Evolutionary conservation across 2,113 vertebrate genomes (phyloP), one percentile per base, ranked within the genome.

Genomic region (Catharus bicknelli): DNA sequence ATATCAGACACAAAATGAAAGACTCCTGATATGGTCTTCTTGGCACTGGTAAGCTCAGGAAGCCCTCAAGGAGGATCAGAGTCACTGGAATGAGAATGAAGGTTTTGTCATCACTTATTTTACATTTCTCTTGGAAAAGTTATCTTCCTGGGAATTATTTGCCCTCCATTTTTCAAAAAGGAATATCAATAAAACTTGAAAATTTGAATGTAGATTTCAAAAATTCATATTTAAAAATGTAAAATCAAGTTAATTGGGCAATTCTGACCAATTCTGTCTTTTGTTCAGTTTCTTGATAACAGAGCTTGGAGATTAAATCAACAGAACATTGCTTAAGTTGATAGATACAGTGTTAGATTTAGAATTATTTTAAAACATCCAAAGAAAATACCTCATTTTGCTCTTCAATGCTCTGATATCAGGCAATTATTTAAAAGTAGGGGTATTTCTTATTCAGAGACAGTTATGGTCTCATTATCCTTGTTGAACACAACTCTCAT

Each of bases 201-300:
- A 85, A 90, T 61, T 47, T 58, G 36, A 87, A 74, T 32, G 43
- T 63, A 88, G 45, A 47, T 95, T 93, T 95, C 53, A 87, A 84
- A 76, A n/a, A 76, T 73, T n/a, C 83, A 13, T 67, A 53, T 90
- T 93, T 87, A 86, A 93, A 91, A 97, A 82, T 43, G 8, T 13
- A 29, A 74, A 73, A 62, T 51, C 4, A 58, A 58, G 13, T 58
- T 90, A 34, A 74, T 62, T 2, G 9, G n/a, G 19, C 5, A 83
- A 51, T 43, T 72, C 48, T 43, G 40, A 51, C 7, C 11, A 42
- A 64, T 40, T 40, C 40, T 38, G 32, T 29, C 21, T 83, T 80
- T 54, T 81, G 22, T 53, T 92, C 50, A 6, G 10, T 73, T 76
- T 81, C 10, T 61, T 62, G 26, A 12, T 55, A 83, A 50, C 3